Base-by-base conservation (phyloP, 2,888 invertebrate genomes). In the Latrodectus hesperus region DNA sequence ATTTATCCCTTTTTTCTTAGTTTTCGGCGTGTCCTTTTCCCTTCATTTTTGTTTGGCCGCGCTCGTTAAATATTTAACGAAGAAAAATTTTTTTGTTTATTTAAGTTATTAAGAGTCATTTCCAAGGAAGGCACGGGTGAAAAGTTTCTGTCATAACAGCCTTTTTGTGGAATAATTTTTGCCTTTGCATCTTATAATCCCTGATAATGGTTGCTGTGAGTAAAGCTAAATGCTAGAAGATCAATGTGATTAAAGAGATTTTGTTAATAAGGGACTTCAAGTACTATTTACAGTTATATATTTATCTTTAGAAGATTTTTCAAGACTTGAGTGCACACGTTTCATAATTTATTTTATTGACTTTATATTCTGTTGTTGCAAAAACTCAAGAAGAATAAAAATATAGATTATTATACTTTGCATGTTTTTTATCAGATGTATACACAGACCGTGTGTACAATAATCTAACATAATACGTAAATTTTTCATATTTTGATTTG, bases 1-100 rank as follows among this genome's bases (percentile, higher is more conserved):
- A 80, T 86, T 73, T 77, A 22, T 73, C 73, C 22, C n/a, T 74
- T 68, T 82, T 77, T 55, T 38, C 65, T 14, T 73, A 51, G n/a
- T 68, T 49, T 81, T 52, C 65, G 22, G 14, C 53, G 17, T 55
- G 22, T 76, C 67, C 67, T 68, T 74, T 53, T 74, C 81, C 53
- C 78, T 60, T 60, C 75, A 87, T 87, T 87, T 87, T 87, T 87
- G 86, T 87, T 87, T 87, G 86, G 86, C 81, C 81, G 86, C 68
- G 55, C 81, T 87, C 86, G 86, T 87, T 87, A 87, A 87, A 87
- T 87, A 87, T 87, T 87, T 87, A 87, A 87, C 86, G 76, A 87
- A 67, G 86, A 67, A 76, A 49, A 65, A 65, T 80, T 80, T 80
- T 81, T 73, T 87, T 87, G 86, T 87, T 87, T 87, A 87, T 87